These are phyloP conservation scores for Machaerirhynchus nigripectus DNA, from an alignment of 2,113 vertebrate species.

Conservation along the genomic window DNA sequence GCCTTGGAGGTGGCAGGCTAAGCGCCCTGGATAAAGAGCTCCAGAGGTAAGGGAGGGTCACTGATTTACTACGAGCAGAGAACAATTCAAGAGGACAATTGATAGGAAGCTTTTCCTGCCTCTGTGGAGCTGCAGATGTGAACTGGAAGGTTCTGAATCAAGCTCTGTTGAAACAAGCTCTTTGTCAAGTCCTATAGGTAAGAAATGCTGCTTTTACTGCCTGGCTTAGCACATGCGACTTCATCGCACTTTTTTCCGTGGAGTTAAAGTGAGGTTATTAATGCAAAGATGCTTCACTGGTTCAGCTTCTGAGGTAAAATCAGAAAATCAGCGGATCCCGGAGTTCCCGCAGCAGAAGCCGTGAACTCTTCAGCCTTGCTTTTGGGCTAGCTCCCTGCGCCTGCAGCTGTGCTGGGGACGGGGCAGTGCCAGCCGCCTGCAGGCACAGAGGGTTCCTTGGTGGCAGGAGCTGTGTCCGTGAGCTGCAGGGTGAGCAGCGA, in stretches of 20 bases:
- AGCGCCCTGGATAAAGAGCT: background rate
- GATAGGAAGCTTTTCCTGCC: background rate
- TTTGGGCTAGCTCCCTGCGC: background rate
- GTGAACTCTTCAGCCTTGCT: background rate
- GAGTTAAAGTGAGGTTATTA: background rate
- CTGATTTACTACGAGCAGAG: background rate
- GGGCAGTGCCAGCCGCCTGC: background rate
- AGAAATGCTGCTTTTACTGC: background rate
- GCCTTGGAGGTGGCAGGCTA: background rate
- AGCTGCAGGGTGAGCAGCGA: fast-evolving
- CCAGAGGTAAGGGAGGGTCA: background rate
- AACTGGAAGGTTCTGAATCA: background rate
- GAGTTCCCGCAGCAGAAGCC: background rate
- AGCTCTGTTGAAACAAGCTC: background rate
- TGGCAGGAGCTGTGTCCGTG: background rate
- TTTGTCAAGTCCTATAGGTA: background rate
- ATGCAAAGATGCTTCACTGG: background rate
- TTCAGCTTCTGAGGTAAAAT: background rate
- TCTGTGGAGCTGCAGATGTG: background rate
- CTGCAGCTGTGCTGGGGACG: background rate
- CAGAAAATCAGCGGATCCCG: background rate
- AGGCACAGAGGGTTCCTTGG: background rate
- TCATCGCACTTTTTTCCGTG: background rate
- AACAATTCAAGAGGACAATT: background rate
- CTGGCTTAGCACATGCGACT: background rate